phyloP scores from a whole-genome alignment of 2,888 invertebrate species.

The Sthenelais limicola region DNA sequence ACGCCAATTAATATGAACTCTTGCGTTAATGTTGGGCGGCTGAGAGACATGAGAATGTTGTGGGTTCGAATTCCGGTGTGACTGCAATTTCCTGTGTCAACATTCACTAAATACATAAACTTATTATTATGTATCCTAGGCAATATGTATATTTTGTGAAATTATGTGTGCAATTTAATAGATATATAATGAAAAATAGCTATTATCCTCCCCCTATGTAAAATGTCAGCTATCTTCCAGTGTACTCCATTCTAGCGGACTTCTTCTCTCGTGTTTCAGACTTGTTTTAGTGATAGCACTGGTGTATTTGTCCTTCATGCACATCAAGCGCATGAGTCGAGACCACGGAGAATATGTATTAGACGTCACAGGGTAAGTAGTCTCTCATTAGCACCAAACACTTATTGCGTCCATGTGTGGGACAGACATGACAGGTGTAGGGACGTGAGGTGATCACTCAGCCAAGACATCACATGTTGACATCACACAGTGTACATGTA shows the following conservation, averaged over 20 bases:
- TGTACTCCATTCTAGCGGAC: neutral
- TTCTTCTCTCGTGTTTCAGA: constrained; percentile 7
- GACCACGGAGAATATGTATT: constrained; percentile 89
- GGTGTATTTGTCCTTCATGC: constrained; percentile 88
- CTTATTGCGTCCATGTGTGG: neutral
- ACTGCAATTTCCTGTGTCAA: no score
- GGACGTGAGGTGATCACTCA: constrained; percentile 1
- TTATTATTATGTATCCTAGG: neutral
- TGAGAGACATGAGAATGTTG: no score
- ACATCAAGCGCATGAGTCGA: constrained; percentile 88
- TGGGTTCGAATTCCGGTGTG: no score
- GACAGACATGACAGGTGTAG: no score
- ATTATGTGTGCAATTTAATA: neutral
- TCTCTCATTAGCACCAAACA: neutral
- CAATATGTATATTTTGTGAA: neutral
- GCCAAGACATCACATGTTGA: no score
- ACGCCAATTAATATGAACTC: neutral
- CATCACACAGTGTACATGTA: no score
- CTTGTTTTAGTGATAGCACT: constrained; percentile 71
- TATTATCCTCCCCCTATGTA: no score
- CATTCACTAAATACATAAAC: no score
- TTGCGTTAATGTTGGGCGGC: no score
- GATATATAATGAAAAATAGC: no score
- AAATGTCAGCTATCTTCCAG: neutral
- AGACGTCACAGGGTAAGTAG: constrained; percentile 84